Conservation (phyloP, 2,888 invertebrate genomes). For the Orthosia incerta region DNA sequence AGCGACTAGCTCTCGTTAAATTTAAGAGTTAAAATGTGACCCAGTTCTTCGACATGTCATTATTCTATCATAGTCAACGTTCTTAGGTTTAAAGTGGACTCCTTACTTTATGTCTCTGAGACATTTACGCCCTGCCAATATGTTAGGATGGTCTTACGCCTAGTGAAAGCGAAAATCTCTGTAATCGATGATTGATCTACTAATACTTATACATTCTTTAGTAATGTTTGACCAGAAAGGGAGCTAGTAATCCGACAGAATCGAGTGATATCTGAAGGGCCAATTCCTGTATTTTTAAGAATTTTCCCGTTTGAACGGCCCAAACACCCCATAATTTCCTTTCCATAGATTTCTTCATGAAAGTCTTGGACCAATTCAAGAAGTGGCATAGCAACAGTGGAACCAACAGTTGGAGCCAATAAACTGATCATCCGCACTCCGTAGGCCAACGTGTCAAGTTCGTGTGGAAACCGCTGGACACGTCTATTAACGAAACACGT, state of each 20-base stretch:
- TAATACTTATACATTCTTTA: neutral
- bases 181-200: too few relatives aligned
- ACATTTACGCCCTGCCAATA: too few relatives aligned
- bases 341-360: neutral
- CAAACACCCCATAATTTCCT: too few relatives aligned
- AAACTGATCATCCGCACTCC: conserved; percentile 38
- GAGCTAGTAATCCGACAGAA: neutral
- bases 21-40: neutral
- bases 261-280: neutral
- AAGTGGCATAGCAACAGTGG: conserved; percentile 22
- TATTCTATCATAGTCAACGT: neutral
- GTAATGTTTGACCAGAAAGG: neutral
- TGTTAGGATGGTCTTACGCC: too few relatives aligned
- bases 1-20: neutral
- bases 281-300: too few relatives aligned
- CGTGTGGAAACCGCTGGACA: conserved; percentile 69
- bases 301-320: too few relatives aligned
- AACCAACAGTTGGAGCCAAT: conserved; percentile 1
- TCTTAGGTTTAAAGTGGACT: neutral
- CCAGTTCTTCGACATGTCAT: too few relatives aligned
- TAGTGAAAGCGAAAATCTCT: neutral
- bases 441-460: conserved; percentile 76
- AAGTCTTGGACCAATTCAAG: neutral
- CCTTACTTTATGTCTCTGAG: too few relatives aligned
- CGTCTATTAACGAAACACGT: conserved; percentile 70